Conservation (phyloP, 2,888 invertebrate species). For the Drosophila heteroneura region DNA sequence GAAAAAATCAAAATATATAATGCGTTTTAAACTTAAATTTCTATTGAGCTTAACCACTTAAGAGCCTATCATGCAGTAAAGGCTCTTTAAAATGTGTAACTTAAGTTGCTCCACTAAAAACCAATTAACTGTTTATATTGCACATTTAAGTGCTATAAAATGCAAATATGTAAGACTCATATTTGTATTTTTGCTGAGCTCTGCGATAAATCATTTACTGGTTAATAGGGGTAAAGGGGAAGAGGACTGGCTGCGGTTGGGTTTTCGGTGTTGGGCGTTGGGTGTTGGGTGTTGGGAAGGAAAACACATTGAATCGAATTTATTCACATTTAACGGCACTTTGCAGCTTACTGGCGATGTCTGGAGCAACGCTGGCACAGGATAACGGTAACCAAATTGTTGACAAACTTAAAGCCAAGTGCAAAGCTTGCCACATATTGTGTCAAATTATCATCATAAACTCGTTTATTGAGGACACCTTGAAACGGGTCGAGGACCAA, state of each 20-base stretch:
- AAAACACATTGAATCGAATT: slow-evolving; percentile 27
- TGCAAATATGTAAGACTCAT: slow-evolving; percentile 35
- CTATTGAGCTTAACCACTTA: neutral
- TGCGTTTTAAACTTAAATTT: neutral
- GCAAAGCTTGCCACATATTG: slow-evolving; percentile 52
- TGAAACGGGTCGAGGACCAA: slow-evolving; percentile 6
- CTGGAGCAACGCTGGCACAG: neutral
- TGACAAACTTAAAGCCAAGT: slow-evolving; percentile 44
- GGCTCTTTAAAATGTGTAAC: neutral
- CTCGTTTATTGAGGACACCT: slow-evolving; percentile 58
- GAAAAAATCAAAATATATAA: neutral
- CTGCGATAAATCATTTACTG: slow-evolving; percentile 27
- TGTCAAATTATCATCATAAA: slow-evolving; percentile 61
- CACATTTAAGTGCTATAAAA: slow-evolving; percentile 43
- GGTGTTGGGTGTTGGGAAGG: neutral
- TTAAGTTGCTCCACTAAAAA: slow-evolving; percentile 24
- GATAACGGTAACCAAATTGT: slow-evolving; percentile 27
- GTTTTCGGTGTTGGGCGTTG: neutral
- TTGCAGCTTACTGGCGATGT: slow-evolving; percentile 8
- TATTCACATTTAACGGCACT: slow-evolving; percentile 26
- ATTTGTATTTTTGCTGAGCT: slow-evolving; percentile 40
- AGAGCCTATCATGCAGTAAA: neutral
- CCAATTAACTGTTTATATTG: slow-evolving; percentile 45
- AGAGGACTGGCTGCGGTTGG: neutral
- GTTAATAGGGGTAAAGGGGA: neutral